A percentile compares a stretch with the other conserved stretches of the same genome.
These are phyloP conservation scores for Rhingia campestris DNA, from an alignment of 2,888 invertebrate species.

Conservation along the genomic window DNA sequence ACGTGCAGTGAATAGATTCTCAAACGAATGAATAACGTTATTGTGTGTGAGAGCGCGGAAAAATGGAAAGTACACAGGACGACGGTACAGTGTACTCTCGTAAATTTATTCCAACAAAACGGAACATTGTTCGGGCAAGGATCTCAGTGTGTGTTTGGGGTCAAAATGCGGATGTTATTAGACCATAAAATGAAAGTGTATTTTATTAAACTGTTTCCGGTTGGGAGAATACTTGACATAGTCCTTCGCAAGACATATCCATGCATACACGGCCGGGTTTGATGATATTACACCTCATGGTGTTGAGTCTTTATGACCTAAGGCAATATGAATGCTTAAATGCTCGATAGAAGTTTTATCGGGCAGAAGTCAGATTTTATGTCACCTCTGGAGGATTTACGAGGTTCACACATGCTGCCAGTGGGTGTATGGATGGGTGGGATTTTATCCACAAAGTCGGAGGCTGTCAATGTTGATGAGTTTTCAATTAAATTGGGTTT, in stretches of 20 bases:
- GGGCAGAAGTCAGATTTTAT: conserved; percentile 44
- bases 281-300: conserved; percentile 57
- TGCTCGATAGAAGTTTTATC: conserved; percentile 37
- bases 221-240: conserved; percentile 47
- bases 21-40: conserved; percentile 52
- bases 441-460: neutral
- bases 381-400: conserved; percentile 19
- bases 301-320: conserved; percentile 40
- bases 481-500: conserved; percentile 14
- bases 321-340: conserved; percentile 31
- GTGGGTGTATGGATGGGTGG: neutral
- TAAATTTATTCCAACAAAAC: conserved; percentile 70
- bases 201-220: conserved; percentile 70
- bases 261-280: no score
- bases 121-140: conserved; percentile 56
- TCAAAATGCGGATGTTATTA: conserved; percentile 65
- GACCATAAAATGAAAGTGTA: conserved; percentile 67
- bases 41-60: conserved; percentile 47
- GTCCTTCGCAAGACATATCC: neutral
- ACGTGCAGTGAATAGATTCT: conserved; percentile 71
- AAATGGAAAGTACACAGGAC: conserved; percentile 68
- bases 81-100: conserved; percentile 3
- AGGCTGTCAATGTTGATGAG: neutral
- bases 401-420: neutral
- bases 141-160: conserved; percentile 32